These are phyloP conservation scores for Clarias macrocephalus DNA, from an alignment of 2,113 vertebrate species.

Conservation along the genomic window DNA sequence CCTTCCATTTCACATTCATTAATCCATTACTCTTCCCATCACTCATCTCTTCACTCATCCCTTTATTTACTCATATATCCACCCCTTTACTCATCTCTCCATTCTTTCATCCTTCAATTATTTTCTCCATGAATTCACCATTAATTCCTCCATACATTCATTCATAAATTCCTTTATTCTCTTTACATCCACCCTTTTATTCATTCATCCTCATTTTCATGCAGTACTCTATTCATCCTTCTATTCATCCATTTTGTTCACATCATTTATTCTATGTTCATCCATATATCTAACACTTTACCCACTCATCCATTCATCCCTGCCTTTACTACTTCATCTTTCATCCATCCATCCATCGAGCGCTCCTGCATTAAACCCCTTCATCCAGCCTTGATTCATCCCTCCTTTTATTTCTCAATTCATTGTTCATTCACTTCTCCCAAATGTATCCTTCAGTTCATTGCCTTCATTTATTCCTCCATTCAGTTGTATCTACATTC, in stretches of 20 bases:
- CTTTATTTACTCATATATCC: not conserved
- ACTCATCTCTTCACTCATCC: not conserved
- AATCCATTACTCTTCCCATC: too few species aligned
- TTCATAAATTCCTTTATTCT: not conserved
- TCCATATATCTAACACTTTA: too few species aligned
- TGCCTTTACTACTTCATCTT: too few species aligned
- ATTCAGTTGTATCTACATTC: not conserved
- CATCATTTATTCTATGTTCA: not conserved
- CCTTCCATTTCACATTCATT: not conserved
- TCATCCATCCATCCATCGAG: not conserved
- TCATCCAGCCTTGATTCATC: not conserved
- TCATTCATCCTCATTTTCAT: not conserved
- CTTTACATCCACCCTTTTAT: not conserved
- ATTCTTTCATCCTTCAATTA: not conserved
- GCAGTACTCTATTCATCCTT: not conserved
- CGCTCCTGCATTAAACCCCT: not conserved
- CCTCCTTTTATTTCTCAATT: not conserved
- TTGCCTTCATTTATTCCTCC: not conserved
- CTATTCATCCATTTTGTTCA: not conserved
- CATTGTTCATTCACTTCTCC: not conserved
- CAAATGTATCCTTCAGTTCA: not conserved
- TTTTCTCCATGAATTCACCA: not conserved
- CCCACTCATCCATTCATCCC: not conserved
- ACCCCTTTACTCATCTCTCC: not conserved
- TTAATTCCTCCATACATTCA: slow-evolving; percentile 8